Base-by-base conservation (phyloP, 1,140 invertebrate species). In the Drosophila ironensis region DNA sequence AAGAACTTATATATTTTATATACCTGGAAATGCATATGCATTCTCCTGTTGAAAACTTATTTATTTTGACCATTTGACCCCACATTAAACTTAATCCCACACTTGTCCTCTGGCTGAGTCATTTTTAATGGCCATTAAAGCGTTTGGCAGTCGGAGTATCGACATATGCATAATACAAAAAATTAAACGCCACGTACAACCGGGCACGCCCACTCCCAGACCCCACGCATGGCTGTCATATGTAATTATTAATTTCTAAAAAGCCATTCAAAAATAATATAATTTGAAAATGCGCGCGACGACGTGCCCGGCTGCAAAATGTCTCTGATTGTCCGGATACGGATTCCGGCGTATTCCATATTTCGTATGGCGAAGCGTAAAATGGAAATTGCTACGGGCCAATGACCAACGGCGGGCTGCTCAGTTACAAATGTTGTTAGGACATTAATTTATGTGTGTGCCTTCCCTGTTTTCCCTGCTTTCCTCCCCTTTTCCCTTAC, bases 181-280 rank as follows among this genome's bases (percentile, higher is more conserved):
- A 84, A 78, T 84, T 82, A 84, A 82, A 84, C 59, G 78, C 63
- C 73, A 82, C 78, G 78, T 53, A 53, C 78, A 51, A 51, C 48
- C 25, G 8, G 9, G 50, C 51, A 37, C 33, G 16, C 44, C 22
- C 56, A 27, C 46, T 9, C 42, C 27, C 11, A 28, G 35, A 12
- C 11, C n/a, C 35, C 47, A 44, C 22, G 46, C 45, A 51, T 22
- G 35, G 41, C 50, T 80, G 78, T 77, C 80, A 71, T 61, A 70
- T 74, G 78, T 78, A 84, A 84, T 82, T 82, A 82, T 78, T 78
- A 78, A 78, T 82, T 82, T 82, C 78, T 84, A 82, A 84, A 84
- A 82, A 82, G 73, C 78, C 73, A 82, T 84, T 82, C 78, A 84
- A 78, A 66, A 84, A 78, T 82, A 75, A 75, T 81, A 81, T 81